A percentile compares a stretch with the other conserved stretches of the same genome.
phyloP scores from a whole-genome alignment of 2,113 vertebrate species.

The Pao palembangensis region DNA sequence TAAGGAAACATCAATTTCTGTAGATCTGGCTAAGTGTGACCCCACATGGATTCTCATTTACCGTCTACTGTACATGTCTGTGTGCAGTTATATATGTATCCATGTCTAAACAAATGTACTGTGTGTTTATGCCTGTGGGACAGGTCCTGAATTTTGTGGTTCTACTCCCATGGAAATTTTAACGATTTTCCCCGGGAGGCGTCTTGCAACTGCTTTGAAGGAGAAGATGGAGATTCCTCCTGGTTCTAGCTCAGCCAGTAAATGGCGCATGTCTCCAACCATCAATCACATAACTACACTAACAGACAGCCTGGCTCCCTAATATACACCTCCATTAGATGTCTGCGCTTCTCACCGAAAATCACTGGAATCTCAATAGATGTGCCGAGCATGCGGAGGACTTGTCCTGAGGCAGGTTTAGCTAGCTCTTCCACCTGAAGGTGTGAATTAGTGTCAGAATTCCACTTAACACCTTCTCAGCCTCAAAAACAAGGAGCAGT shows the following conservation, averaged over 20 bases:
- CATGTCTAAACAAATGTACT: slow-evolving; percentile 23
- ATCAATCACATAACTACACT: slow-evolving; percentile 67
- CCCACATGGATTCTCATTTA: slow-evolving; percentile 19
- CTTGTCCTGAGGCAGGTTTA: slow-evolving; percentile 37
- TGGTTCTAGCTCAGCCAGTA: slow-evolving; percentile 68
- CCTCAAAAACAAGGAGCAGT: slow-evolving; percentile 17
- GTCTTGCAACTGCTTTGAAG: slow-evolving; percentile 66
- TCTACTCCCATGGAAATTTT: slow-evolving; percentile 58
- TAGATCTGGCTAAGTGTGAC: slow-evolving; percentile 11
- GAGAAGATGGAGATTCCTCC: slow-evolving; percentile 72
- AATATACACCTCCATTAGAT: slow-evolving; percentile 70
- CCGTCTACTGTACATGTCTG: background rate
- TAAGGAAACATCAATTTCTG: slow-evolving; percentile 10
- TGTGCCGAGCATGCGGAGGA: slow-evolving; percentile 17
- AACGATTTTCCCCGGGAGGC: slow-evolving; percentile 67
- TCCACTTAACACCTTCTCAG: slow-evolving; percentile 37
- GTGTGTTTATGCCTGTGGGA: slow-evolving; percentile 38
- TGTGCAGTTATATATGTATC: slow-evolving; percentile 12
- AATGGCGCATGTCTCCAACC: slow-evolving; percentile 73
- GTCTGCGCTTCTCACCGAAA: slow-evolving; percentile 48
- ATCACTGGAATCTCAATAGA: slow-evolving; percentile 52
- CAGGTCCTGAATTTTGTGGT: slow-evolving; percentile 46
- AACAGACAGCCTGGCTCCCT: slow-evolving; percentile 70
- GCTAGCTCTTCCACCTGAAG: slow-evolving; percentile 25
- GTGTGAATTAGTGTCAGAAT: slow-evolving; percentile 44